phyloP scores from a whole-genome alignment of 2,888 invertebrate genomes.

The Laothoe populi region DNA sequence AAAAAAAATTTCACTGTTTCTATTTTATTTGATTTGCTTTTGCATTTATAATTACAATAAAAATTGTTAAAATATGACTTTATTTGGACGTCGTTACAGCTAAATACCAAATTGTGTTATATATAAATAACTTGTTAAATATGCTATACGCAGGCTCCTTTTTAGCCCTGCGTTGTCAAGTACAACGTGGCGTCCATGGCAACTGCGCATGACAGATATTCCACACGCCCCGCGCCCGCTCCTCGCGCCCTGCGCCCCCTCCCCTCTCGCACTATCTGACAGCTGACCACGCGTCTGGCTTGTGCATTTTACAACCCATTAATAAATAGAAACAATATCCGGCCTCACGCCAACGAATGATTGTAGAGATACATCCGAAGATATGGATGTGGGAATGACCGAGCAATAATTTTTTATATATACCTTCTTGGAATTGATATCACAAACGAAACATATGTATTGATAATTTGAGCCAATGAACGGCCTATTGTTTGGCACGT shows the following conservation, averaged over 20 bases:
- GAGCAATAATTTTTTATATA: background rate
- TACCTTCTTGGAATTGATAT: slow-evolving; percentile 6
- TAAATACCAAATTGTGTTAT: background rate
- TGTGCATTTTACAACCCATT: slow-evolving; percentile 34
- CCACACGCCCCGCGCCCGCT: slow-evolving; percentile 32
- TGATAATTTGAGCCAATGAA: slow-evolving; percentile 28
- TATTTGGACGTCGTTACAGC: background rate
- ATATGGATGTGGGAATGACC: background rate
- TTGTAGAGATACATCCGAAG: slow-evolving; percentile 13
- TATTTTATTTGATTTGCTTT: too few relatives aligned
- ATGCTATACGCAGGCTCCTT: background rate
- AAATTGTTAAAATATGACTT: too few relatives aligned
- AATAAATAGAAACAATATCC: slow-evolving; percentile 29
- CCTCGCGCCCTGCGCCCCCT: slow-evolving; percentile 34
- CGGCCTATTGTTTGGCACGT: slow-evolving; percentile 43
- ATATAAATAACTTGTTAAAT: background rate
- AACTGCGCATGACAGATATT: slow-evolving; percentile 64
- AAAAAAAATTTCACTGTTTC: too few relatives aligned
- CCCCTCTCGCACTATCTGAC: slow-evolving; percentile 37
- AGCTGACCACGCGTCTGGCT: slow-evolving; percentile 49
- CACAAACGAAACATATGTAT: slow-evolving; percentile 7
- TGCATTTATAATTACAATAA: too few relatives aligned
- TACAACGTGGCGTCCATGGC: slow-evolving; percentile 55
- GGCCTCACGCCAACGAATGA: background rate
- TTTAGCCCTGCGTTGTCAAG: slow-evolving; percentile 15